Conservation (phyloP, 2,888 invertebrate genomes). For the Nomada flava region DNA sequence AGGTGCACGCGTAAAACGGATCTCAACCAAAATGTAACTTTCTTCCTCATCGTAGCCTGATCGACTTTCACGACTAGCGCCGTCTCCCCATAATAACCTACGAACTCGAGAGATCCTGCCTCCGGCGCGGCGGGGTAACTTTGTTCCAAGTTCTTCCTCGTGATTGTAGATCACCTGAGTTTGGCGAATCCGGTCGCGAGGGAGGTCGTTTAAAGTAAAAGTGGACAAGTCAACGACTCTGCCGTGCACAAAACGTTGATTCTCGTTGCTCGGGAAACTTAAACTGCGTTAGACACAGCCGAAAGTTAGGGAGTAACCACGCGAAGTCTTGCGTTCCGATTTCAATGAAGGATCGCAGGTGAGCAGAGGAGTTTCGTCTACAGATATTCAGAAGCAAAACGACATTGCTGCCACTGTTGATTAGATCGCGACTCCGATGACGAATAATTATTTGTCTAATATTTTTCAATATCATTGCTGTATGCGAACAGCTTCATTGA, state of each 20-base stretch:
- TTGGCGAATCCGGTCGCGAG: conserved; percentile 24
- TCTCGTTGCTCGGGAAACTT: conserved; percentile 11
- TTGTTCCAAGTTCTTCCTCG: conserved; percentile 54
- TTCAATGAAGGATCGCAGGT: background rate
- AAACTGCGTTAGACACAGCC: background rate
- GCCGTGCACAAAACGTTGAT: conserved; percentile 3
- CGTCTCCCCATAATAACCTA: conserved; percentile 50
- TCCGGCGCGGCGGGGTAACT: conserved; percentile 47
- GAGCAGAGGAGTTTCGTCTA: background rate
- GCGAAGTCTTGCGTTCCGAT: background rate
- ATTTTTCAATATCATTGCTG: background rate
- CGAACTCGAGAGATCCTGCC: conserved; percentile 54
- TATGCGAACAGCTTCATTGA: background rate
- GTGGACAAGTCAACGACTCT: conserved; percentile 43
- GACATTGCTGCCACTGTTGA: no score
- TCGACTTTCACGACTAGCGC: conserved; percentile 41
- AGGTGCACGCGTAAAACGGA: conserved; percentile 6
- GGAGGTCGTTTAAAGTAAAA: conserved; percentile 59
- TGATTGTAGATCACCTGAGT: conserved; percentile 54
- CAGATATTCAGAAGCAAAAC: background rate
- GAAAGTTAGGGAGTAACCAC: background rate
- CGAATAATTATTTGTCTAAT: no score
- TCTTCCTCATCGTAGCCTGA: conserved; percentile 33
- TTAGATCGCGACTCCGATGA: no score
- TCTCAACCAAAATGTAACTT: conserved; percentile 56